Evolutionary conservation across 2,797 vertebrate genomes (phyloP).

Genomic region (Setipinna tenuifilis): DNA sequence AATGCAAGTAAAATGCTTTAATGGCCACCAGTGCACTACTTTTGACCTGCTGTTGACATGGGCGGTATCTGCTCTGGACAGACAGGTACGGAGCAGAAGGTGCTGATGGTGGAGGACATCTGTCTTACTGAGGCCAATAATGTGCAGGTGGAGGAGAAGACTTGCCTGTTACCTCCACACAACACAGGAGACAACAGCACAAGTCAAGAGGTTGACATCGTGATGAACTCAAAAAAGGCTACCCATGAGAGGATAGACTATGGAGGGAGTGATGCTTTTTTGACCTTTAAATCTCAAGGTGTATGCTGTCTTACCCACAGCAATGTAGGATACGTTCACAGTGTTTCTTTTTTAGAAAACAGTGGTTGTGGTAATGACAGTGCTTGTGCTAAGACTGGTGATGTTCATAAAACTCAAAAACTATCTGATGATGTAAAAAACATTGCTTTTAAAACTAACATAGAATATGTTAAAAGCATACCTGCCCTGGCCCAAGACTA

Average conservation of each 20-base stretch:
- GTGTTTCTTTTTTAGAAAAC: neutral
- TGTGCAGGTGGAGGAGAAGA: conserved; percentile 19
- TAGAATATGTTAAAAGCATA: neutral
- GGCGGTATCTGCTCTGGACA: conserved; percentile 34
- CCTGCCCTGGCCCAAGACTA: neutral
- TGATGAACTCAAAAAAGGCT: neutral
- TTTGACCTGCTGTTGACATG: neutral
- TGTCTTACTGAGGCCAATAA: conserved; percentile 43
- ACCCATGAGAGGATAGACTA: neutral
- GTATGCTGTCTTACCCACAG: neutral
- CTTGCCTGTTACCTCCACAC: neutral
- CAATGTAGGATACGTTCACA: neutral
- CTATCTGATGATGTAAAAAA: neutral
- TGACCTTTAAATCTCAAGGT: neutral
- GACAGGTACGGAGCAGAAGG: conserved; percentile 32
- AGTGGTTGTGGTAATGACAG: neutral
- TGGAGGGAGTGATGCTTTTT: neutral
- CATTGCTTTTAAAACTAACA: neutral
- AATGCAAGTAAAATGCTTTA: neutral
- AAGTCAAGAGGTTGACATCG: neutral
- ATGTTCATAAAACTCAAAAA: neutral
- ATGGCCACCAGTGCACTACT: neutral
- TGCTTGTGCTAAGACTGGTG: neutral
- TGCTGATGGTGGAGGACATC: conserved; percentile 58
- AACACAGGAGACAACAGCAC: neutral